Evolutionary conservation across 2,888 invertebrate genomes (phyloP), one percentile per base, ranked within the genome.

Genomic region (Odontocolon sp.): DNA sequence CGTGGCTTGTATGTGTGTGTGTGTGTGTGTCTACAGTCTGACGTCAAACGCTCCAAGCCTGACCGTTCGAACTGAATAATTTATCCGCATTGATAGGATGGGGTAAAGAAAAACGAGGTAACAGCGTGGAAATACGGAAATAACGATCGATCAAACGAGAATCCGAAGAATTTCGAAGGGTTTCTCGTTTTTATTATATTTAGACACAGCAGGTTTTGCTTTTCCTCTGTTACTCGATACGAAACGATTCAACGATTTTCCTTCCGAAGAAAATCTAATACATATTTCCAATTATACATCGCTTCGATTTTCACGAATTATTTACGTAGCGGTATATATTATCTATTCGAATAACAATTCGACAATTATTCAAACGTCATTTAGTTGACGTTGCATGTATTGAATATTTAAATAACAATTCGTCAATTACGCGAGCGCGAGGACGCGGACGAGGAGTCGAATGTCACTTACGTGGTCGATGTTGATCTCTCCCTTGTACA

Each of bases 401-500:
- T n/a, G n/a, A n/a, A n/a, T n/a, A n/a, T n/a, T n/a, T n/a, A n/a
- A n/a, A n/a, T n/a, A n/a, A n/a, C n/a, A n/a, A n/a, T n/a, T n/a
- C n/a, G n/a, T n/a, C n/a, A n/a, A n/a, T n/a, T n/a, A n/a, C n/a
- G n/a, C 6, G 23, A 36, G 38, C 38, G 38, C 18, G 45, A 4
- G 31, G 28, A 4, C 6, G 28, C 6, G 28, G 28, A 21, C 16
- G 66, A 57, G 26, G 6, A 33, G 14, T 38, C 68, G 42, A 70
- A 64, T 66, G 68, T 26, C 45, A 94, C 95, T 95, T 91, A 97
- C 97, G 92, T 97, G 97, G 87, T 97, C 96, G 72, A 98, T 97
- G 91, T 97, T 97, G 91, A 98, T 97, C 92, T 98, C 98, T 80
- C 98, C 98, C 87, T 96, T 96, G 91, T 98, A 98, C 97, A 98